Conservation (phyloP, 2,888 invertebrate species). For the Callinectes sapidus region DNA sequence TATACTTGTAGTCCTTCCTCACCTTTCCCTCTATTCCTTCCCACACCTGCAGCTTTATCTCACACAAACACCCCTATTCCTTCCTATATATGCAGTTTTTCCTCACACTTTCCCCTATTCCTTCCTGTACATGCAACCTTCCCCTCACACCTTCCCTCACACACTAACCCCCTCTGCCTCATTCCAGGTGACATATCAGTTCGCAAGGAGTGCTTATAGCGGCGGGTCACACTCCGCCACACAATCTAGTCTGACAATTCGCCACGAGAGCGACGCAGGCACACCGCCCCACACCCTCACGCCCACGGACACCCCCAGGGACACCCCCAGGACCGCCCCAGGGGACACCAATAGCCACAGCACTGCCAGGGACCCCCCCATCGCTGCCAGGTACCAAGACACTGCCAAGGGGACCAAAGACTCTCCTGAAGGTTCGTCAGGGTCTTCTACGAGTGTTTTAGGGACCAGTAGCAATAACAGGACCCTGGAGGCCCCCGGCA, state of each 20-base stretch:
- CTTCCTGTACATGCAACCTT: not conserved
- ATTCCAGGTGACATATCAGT: slow-evolving; percentile 10
- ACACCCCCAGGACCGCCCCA: not conserved
- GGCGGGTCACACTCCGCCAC: not conserved
- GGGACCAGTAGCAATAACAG: not conserved
- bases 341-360: not conserved
- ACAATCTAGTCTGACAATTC: slow-evolving; percentile 7
- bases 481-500: not conserved
- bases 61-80: too few relatives aligned
- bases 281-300: not conserved
- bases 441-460: not conserved
- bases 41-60: too few relatives aligned
- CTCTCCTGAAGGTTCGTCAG: not conserved
- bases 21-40: too few relatives aligned
- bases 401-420: not conserved
- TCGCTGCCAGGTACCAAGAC: not conserved
- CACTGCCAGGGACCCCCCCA: not conserved
- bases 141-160: not conserved
- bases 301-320: not conserved
- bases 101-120: not conserved
- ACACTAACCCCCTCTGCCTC: not conserved
- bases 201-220: slow-evolving; percentile 26
- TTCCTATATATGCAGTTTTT: too few relatives aligned
- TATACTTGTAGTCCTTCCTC: too few relatives aligned
- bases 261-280: not conserved